Evolutionary conservation across 2,113 vertebrate species (phyloP).

Genomic region (Gallinago jamesoni): DNA sequence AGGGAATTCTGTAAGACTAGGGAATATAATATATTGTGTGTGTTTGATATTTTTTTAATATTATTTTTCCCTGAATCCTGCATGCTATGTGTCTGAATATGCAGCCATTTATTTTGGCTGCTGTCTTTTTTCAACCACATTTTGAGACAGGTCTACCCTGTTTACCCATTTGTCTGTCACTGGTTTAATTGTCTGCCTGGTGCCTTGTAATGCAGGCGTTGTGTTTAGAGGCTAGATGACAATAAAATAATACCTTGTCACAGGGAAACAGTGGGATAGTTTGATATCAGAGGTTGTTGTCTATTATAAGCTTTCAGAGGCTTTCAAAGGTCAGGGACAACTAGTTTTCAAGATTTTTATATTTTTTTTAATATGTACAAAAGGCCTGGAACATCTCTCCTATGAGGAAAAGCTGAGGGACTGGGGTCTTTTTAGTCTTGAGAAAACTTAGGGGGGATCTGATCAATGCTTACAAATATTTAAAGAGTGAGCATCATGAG

Average conservation of each 20-base stretch:
- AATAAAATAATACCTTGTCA: neutral
- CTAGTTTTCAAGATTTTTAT: neutral
- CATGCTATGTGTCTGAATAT: neutral
- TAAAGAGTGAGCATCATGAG: too few species aligned
- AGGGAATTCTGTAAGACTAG: neutral
- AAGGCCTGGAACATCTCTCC: neutral
- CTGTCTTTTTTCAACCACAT: accelerated
- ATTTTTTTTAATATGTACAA: neutral
- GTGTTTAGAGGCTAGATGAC: neutral
- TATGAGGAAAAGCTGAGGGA: too few species aligned
- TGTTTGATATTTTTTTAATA: neutral
- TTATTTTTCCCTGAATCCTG: neutral
- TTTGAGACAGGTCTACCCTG: neutral
- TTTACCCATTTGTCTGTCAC: neutral
- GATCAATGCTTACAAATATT: too few species aligned
- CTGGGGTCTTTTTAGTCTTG: too few species aligned
- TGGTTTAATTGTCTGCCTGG: neutral
- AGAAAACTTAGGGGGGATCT: too few species aligned
- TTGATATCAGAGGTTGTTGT: neutral
- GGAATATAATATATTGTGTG: neutral
- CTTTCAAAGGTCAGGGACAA: neutral
- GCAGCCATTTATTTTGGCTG: neutral
- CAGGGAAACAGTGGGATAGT: neutral
- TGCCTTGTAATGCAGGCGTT: neutral
- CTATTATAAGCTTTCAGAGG: neutral